Percentiles rank a stretch among this genome's conserved stretches.
Conservation (phyloP, 2,113 vertebrate genomes). For the Rhinoderma darwinii region DNA sequence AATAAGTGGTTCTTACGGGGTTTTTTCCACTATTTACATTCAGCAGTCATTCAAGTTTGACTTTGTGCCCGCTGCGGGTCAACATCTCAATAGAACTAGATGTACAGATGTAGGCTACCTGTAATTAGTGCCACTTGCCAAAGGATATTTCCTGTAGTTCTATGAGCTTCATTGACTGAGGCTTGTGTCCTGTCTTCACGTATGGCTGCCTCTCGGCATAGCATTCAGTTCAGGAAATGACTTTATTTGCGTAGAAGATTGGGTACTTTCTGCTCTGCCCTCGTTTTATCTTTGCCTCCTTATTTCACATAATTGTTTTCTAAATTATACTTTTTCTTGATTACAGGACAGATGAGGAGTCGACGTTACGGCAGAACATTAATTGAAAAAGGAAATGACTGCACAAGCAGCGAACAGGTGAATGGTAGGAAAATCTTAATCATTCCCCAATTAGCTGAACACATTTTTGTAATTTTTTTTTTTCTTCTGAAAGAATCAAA, state of each 20-base stretch:
- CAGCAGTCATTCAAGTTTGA: conserved; percentile 14
- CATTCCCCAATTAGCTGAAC: not conserved
- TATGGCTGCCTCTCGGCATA: not conserved
- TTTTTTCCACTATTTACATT: not conserved
- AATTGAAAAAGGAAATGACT: conserved; percentile 29
- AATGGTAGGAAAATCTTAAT: not conserved
- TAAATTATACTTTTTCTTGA: conserved; percentile 20
- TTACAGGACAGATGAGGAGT: not conserved
- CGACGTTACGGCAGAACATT: not conserved
- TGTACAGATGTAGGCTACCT: not conserved
- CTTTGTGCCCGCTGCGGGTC: not conserved
- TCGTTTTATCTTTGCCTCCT: not conserved
- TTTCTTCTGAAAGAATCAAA: rapidly evolving
- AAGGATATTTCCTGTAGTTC: conserved; percentile 5
- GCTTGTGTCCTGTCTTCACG: not conserved
- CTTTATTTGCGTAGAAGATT: conserved; percentile 30
- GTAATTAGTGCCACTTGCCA: conserved; percentile 1
- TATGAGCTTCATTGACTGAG: not conserved
- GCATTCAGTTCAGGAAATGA: conserved; percentile 17
- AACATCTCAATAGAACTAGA: not conserved
- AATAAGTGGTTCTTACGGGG: not conserved
- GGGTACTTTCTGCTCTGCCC: not conserved
- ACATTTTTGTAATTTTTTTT: not conserved
- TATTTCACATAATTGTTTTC: conserved; percentile 13
- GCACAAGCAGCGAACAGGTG: not conserved